phyloP scores from a whole-genome alignment of 2,888 invertebrate species.

The Zele albiditarsus region DNA sequence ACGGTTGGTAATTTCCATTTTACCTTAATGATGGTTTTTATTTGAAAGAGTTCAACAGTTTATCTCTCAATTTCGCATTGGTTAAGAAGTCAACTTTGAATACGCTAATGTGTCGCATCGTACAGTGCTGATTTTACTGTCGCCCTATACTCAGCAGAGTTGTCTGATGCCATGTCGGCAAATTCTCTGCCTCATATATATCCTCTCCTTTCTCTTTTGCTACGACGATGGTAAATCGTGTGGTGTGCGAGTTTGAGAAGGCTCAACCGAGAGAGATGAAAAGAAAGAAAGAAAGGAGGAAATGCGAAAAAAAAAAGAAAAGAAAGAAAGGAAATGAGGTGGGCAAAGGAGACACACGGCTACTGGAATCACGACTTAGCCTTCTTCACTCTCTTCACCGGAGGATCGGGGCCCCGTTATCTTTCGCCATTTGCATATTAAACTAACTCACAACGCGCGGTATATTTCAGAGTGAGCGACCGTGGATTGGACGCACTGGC shows the following conservation, averaged over 20 bases:
- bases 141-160: constrained; percentile 16
- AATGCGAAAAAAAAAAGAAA: constrained; percentile 25
- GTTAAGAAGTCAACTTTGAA: constrained; percentile 30
- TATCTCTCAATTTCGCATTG: constrained; percentile 70
- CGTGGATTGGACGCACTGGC: constrained; percentile 29
- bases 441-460: constrained; percentile 72
- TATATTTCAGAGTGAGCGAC: constrained; percentile 62
- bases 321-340: constrained; percentile 43
- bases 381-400: constrained; percentile 64
- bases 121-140: constrained; percentile 29
- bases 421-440: constrained; percentile 72
- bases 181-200: constrained; percentile 20
- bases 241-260: constrained; percentile 3
- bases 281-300: neutral
- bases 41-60: constrained; percentile 37
- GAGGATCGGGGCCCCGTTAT: constrained; percentile 68
- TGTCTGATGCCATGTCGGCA: constrained; percentile 21
- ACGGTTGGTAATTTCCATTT: neutral
- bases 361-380: constrained; percentile 72
- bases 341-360: constrained; percentile 65
- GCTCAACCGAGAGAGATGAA: neutral
- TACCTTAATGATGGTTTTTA: neutral
- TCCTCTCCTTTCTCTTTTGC: constrained; percentile 37
- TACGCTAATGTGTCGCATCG: constrained; percentile 29
- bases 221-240: constrained; percentile 1